These are phyloP conservation scores for Euplagia quadripunctaria DNA, from an alignment of 2,888 invertebrate genomes.

Conservation along the genomic window DNA sequence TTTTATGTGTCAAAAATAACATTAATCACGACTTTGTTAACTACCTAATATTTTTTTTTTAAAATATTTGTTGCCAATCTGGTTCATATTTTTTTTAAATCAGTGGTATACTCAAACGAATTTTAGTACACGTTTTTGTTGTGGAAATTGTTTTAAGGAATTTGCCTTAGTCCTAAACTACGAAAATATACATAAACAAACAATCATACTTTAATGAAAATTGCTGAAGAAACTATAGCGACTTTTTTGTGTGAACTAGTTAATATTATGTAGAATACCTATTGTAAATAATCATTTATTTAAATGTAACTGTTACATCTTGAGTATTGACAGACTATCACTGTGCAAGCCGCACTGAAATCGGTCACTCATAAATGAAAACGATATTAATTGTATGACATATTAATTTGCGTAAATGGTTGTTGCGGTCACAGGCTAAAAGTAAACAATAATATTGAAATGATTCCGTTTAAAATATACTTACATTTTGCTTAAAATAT, in stretches of 20 bases:
- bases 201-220: neutral
- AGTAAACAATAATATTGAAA: constrained; percentile 22
- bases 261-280: no score
- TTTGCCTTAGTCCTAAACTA: no score
- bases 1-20: no score
- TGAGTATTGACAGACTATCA: neutral
- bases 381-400: constrained; percentile 17
- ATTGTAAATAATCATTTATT: neutral
- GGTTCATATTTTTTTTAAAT: no score
- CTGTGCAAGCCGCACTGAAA: neutral
- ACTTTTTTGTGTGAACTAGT: neutral
- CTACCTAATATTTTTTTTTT: no score
- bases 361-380: neutral
- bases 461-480: constrained; percentile 49
- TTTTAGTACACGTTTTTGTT: no score
- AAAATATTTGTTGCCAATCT: no score
- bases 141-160: no score
- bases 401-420: constrained; percentile 32
- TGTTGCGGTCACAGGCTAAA: constrained; percentile 14
- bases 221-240: no score
- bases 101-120: no score
- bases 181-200: no score
- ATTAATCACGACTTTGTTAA: no score
- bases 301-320: neutral
- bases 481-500: constrained; percentile 79